phyloP scores from a whole-genome alignment of 1,140 invertebrate species.

The Pissodes strobi region DNA sequence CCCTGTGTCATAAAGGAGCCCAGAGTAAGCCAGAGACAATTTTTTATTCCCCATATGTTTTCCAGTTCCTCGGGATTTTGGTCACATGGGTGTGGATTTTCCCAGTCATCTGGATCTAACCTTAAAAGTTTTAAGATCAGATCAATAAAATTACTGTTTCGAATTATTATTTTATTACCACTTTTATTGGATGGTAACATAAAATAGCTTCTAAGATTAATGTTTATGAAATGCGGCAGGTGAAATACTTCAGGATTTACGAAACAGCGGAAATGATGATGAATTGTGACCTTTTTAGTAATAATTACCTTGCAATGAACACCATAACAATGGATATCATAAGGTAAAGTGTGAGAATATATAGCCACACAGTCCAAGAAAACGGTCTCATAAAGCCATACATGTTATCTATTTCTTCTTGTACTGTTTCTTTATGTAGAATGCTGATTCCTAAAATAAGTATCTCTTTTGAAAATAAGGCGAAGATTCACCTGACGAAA shows the following conservation, averaged over 20 bases:
- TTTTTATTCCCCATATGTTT: slow-evolving; percentile 77
- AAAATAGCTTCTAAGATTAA: too few species aligned
- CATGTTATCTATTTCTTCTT: slow-evolving; percentile 72
- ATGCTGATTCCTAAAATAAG: slow-evolving; percentile 81
- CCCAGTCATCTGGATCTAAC: slow-evolving; percentile 86
- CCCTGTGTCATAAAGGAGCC: slow-evolving; percentile 83
- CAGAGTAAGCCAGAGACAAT: slow-evolving; percentile 77
- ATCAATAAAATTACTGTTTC: slow-evolving; percentile 2
- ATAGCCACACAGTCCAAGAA: slow-evolving; percentile 89
- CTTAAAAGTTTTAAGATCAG: too few species aligned
- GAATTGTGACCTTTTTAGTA: too few species aligned
- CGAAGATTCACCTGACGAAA: too few species aligned
- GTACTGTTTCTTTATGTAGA: slow-evolving; percentile 71
- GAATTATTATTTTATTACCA: too few species aligned
- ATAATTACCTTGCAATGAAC: slow-evolving; percentile 39
- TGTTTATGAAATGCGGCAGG: too few species aligned
- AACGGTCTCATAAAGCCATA: slow-evolving; percentile 90
- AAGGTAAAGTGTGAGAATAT: slow-evolving; percentile 85
- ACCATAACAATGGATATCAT: slow-evolving; percentile 66
- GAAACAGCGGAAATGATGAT: too few species aligned
- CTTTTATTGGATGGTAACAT: too few species aligned
- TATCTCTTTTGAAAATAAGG: too few species aligned
- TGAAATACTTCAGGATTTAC: too few species aligned
- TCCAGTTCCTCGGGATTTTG: slow-evolving; percentile 77
- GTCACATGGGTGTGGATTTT: slow-evolving; percentile 84